Percentiles rank a stretch among this genome's conserved stretches.
Conservation (phyloP, 1,140 invertebrate species). For the Drosophila sp. region DNA sequence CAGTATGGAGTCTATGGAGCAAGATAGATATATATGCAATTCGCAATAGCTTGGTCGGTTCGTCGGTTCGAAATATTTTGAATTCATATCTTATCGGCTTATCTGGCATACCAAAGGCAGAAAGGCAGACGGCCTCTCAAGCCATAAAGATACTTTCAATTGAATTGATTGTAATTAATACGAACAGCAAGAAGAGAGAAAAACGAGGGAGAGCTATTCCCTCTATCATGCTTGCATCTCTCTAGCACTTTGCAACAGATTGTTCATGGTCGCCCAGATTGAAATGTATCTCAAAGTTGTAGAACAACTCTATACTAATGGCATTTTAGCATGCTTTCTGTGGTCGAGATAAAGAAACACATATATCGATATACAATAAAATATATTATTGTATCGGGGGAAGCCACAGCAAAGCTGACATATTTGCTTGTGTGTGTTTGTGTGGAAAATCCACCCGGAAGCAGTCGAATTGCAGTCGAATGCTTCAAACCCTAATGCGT, state of each 20-base stretch:
- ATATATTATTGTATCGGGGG: conserved; percentile 11
- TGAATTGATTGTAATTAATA: conserved; percentile 72
- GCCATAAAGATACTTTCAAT: conserved; percentile 63
- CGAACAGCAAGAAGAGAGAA: conserved; percentile 6
- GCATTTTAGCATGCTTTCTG: conserved; percentile 54
- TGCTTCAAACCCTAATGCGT: conserved; percentile 50
- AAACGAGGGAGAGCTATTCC: not conserved
- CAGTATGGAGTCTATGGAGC: conserved; percentile 30
- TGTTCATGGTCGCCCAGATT: conserved; percentile 45
- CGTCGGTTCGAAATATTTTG: conserved; percentile 29
- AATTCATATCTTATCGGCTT: conserved; percentile 65
- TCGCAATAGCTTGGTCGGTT: conserved; percentile 24
- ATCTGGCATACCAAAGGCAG: conserved; percentile 60
- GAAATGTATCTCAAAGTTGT: conserved; percentile 51
- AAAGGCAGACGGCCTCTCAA: conserved; percentile 38
- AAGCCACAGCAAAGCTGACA: conserved; percentile 61
- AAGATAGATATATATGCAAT: conserved; percentile 24
- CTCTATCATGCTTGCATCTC: not conserved
- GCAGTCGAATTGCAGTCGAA: conserved; percentile 34
- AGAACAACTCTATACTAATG: conserved; percentile 32
- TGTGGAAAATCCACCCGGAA: conserved; percentile 66
- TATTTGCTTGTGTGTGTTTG: conserved; percentile 28
- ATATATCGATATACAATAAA: conserved; percentile 20
- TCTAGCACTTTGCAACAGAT: conserved; percentile 12
- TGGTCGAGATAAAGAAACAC: conserved; percentile 57